A percentile compares a stretch with the other conserved stretches of the same genome.
phyloP scores from a whole-genome alignment of 2,888 invertebrate genomes.

The Dione juno region DNA sequence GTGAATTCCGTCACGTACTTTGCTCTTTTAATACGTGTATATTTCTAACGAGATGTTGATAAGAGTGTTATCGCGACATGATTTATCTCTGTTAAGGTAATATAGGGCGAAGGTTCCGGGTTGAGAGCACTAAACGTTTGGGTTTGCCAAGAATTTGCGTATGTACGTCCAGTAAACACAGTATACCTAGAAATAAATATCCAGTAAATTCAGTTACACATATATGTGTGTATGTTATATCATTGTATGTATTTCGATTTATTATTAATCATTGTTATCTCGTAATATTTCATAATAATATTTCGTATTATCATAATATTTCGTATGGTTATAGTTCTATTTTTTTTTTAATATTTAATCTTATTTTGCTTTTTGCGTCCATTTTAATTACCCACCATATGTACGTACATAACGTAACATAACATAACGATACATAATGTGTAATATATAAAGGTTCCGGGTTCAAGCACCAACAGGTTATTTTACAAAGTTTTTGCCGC shows the following conservation, averaged over 20 bases:
- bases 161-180: background rate
- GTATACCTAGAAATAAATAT: background rate
- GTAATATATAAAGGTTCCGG: conserved; percentile 36
- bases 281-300: too few species aligned
- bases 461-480: conserved; percentile 43
- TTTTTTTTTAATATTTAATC: too few species aligned
- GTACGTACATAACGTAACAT: background rate
- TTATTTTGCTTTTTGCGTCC: too few species aligned
- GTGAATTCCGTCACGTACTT: conserved; percentile 26
- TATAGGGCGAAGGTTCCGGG: conserved; percentile 28
- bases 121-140: conserved; percentile 27
- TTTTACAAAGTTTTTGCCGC: conserved; percentile 49
- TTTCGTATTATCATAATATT: too few species aligned
- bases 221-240: too few species aligned
- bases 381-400: too few species aligned
- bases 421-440: conserved; percentile 7
- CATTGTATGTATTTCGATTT: too few species aligned
- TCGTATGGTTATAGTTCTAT: too few species aligned
- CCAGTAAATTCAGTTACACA: background rate
- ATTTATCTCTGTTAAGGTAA: conserved; percentile 20
- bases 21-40: conserved; percentile 4
- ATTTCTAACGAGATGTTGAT: conserved; percentile 12
- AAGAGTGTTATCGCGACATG: conserved; percentile 16
- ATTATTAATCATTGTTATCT: too few species aligned
- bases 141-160: background rate